A percentile compares a stretch with the other conserved stretches of the same genome.
Evolutionary conservation across 1,140 invertebrate species (phyloP).

Genomic region (Diorhabda sublineata): DNA sequence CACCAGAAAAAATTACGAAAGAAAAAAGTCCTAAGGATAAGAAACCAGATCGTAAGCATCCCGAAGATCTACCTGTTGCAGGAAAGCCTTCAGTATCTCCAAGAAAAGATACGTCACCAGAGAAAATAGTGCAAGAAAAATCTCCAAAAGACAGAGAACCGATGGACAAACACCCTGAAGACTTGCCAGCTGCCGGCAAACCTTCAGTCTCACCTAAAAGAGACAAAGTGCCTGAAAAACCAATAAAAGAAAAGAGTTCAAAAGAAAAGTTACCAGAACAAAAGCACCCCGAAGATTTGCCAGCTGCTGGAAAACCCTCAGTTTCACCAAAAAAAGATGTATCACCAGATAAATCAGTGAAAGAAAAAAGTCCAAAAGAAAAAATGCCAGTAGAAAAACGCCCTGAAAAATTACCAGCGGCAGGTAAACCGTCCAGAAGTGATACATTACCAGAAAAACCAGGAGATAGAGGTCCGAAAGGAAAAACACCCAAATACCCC

Average conservation of each 20-base stretch:
- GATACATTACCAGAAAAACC: background rate
- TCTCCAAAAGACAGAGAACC: background rate
- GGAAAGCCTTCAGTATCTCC: background rate
- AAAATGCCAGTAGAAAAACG: background rate
- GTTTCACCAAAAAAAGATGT: background rate
- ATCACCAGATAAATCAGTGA: background rate
- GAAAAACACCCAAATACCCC: slow-evolving; percentile 2
- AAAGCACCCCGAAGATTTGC: background rate
- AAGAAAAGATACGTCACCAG: background rate
- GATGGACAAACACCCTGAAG: background rate
- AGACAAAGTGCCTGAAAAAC: slow-evolving; percentile 24
- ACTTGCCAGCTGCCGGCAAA: background rate
- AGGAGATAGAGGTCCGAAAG: background rate
- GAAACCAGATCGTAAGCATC: background rate
- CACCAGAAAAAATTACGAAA: background rate
- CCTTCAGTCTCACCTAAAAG: background rate
- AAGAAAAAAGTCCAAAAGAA: background rate
- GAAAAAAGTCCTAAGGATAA: background rate
- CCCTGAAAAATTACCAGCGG: slow-evolving; percentile 14
- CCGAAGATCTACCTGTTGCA: slow-evolving; percentile 9
- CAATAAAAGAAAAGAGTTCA: slow-evolving; percentile 27
- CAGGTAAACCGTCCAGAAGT: slow-evolving; percentile 9
- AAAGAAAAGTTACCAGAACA: slow-evolving; percentile 47
- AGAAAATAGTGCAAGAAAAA: background rate
- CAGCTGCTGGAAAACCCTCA: slow-evolving; percentile 11